Conservation (phyloP, 1,140 invertebrate species). For the Laodelphax striatellus region DNA sequence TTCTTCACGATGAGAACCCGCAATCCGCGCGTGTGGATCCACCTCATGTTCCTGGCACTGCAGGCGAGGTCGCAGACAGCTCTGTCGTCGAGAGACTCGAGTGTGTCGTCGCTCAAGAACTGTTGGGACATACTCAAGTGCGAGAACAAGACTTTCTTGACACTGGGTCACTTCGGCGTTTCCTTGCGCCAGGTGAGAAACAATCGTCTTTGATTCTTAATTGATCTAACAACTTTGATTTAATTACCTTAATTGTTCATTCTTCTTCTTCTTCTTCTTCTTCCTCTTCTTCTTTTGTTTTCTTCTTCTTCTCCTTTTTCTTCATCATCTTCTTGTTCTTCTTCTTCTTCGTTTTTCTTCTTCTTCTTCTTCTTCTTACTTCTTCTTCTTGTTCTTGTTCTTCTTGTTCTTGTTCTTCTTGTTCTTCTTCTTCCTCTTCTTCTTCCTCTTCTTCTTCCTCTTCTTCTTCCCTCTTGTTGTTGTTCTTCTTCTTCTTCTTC, state of each 20-base stretch:
- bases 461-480: too few relatives aligned
- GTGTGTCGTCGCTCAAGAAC: conserved; percentile 72
- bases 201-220: too few relatives aligned
- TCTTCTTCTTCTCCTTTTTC: background rate
- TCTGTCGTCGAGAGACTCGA: conserved; percentile 68
- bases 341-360: too few relatives aligned
- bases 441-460: too few relatives aligned
- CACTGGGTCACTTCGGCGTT: conserved; percentile 86
- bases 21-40: conserved; percentile 80
- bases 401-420: too few relatives aligned
- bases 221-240: conserved; percentile 33
- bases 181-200: conserved; percentile 72
- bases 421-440: too few relatives aligned
- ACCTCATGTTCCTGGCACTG: conserved; percentile 88
- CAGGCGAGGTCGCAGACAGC: conserved; percentile 70
- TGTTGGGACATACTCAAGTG: conserved; percentile 89
- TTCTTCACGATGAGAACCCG: conserved; percentile 79
- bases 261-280: background rate
- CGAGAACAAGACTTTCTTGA: conserved; percentile 80
- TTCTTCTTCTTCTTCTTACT: too few relatives aligned
- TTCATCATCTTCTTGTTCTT: too few relatives aligned
- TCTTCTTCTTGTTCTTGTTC: too few relatives aligned
- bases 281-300: too few relatives aligned
- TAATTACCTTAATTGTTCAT: too few relatives aligned
- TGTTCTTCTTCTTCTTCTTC: too few relatives aligned